These are phyloP conservation scores for Oncorhynchus tshawytscha DNA, from an alignment of 2,113 vertebrate genomes.

Conservation along the genomic window DNA sequence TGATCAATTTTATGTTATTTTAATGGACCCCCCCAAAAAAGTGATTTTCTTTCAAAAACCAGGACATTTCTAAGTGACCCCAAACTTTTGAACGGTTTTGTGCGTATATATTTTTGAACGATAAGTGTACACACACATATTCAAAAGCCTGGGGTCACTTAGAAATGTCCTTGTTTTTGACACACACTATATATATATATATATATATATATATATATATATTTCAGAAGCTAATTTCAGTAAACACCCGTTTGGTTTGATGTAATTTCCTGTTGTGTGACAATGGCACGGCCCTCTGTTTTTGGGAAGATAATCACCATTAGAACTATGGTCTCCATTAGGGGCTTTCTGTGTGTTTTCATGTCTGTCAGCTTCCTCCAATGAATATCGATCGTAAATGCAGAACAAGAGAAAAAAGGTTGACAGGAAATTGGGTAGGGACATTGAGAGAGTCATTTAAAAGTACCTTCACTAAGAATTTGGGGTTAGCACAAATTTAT, in stretches of 20 bases:
- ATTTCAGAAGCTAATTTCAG: constrained; percentile 66
- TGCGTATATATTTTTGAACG: no score
- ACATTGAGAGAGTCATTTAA: constrained; percentile 41
- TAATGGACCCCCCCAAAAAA: no score
- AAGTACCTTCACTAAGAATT: constrained; percentile 14
- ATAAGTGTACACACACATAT: no score
- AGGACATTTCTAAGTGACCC: no score
- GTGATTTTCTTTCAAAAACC: no score
- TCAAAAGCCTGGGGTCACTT: no score
- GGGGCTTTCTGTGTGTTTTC: background rate
- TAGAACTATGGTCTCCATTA: background rate
- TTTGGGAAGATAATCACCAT: constrained; percentile 54
- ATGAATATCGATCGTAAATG: constrained; percentile 20
- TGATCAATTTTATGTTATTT: no score
- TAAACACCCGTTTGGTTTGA: constrained; percentile 67
- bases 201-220: no score
- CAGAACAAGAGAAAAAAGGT: constrained; percentile 9
- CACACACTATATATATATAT: no score
- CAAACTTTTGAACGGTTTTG: no score
- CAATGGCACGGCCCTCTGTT: constrained; percentile 53
- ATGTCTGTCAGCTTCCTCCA: constrained; percentile 28
- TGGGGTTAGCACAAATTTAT: no score
- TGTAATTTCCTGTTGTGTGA: constrained; percentile 75
- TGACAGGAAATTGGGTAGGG: constrained; percentile 41
- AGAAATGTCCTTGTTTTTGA: no score